Conservation (phyloP, 2,888 invertebrate genomes). For the Schrankia costaestrigalis region DNA sequence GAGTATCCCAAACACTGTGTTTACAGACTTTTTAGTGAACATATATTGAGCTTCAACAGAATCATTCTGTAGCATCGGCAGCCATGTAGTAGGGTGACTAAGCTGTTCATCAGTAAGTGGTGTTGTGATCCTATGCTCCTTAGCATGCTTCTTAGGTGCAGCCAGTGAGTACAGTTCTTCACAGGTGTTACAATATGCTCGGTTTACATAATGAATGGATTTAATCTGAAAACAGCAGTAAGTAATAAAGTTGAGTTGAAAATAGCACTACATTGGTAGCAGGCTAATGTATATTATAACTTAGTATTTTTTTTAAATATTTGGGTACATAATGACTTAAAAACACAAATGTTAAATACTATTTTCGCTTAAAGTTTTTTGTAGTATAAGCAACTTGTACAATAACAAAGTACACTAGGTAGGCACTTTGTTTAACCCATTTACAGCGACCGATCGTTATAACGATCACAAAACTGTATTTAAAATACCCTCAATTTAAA, state of each 20-base stretch:
- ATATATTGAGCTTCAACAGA: slow-evolving; percentile 94
- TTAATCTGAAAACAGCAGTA: slow-evolving; percentile 55
- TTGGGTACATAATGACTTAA: no score
- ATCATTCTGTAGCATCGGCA: slow-evolving; percentile 86
- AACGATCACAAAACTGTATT: not conserved
- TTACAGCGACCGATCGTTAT: not conserved
- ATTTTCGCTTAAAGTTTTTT: no score
- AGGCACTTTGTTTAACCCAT: not conserved
- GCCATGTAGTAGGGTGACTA: slow-evolving; percentile 82
- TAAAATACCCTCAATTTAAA: not conserved
- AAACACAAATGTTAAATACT: not conserved
- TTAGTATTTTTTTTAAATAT: no score
- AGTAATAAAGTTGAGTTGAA: not conserved
- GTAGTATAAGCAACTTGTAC: no score
- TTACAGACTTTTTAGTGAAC: slow-evolving; percentile 85
- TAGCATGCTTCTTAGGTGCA: slow-evolving; percentile 69
- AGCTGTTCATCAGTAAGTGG: slow-evolving; percentile 81
- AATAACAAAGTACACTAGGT: no score
- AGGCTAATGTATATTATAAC: no score
- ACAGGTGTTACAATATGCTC: slow-evolving; percentile 85
- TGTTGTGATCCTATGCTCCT: slow-evolving; percentile 77
- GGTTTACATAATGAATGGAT: slow-evolving; percentile 57
- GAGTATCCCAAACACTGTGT: slow-evolving; percentile 83
- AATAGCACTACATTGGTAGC: not conserved
- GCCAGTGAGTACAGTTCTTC: slow-evolving; percentile 72